A percentile compares a stretch with the other conserved stretches of the same genome.
Conservation (phyloP, 2,888 invertebrate genomes). For the Caenorhabditis wallacei region DNA sequence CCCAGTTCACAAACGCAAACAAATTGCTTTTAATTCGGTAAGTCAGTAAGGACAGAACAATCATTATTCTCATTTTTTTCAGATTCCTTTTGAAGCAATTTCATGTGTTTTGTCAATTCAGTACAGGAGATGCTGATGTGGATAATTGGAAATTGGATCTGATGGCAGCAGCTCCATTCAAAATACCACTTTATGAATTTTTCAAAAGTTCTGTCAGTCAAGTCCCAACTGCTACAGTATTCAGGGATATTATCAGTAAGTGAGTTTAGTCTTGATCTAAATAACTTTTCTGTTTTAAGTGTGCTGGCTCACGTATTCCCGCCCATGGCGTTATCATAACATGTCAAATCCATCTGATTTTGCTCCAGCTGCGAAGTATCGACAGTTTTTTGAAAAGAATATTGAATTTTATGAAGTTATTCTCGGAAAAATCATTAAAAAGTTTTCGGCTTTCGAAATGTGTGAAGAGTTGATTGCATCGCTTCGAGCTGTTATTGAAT, state of each 20-base stretch:
- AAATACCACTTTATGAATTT: slow-evolving; percentile 63
- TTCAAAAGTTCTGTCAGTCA: slow-evolving; percentile 68
- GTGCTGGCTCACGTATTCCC: slow-evolving; percentile 68
- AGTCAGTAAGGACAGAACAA: neutral
- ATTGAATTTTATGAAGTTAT: slow-evolving; percentile 70
- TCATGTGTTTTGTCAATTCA: slow-evolving; percentile 70
- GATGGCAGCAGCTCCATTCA: slow-evolving; percentile 67
- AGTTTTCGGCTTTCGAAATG: slow-evolving; percentile 64
- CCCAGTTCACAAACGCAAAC: slow-evolving; percentile 69
- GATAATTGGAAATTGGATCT: slow-evolving; percentile 66
- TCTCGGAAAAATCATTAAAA: slow-evolving; percentile 73
- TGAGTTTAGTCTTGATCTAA: too few relatives aligned
- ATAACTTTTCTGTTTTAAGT: slow-evolving; percentile 29
- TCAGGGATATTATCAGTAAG: slow-evolving; percentile 67
- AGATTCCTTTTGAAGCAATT: slow-evolving; percentile 72
- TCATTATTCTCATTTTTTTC: slow-evolving; percentile 17
- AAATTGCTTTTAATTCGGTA: slow-evolving; percentile 68
- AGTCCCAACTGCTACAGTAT: slow-evolving; percentile 67
- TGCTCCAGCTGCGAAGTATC: slow-evolving; percentile 26
- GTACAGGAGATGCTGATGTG: slow-evolving; percentile 65
- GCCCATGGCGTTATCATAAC: slow-evolving; percentile 71
- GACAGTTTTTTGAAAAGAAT: slow-evolving; percentile 64
- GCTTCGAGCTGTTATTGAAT: slow-evolving; percentile 61
- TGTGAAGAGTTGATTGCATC: slow-evolving; percentile 44
- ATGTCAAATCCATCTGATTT: slow-evolving; percentile 33